Base-by-base conservation (phyloP, 2,113 vertebrate species). In the Ploceus nigricollis region DNA sequence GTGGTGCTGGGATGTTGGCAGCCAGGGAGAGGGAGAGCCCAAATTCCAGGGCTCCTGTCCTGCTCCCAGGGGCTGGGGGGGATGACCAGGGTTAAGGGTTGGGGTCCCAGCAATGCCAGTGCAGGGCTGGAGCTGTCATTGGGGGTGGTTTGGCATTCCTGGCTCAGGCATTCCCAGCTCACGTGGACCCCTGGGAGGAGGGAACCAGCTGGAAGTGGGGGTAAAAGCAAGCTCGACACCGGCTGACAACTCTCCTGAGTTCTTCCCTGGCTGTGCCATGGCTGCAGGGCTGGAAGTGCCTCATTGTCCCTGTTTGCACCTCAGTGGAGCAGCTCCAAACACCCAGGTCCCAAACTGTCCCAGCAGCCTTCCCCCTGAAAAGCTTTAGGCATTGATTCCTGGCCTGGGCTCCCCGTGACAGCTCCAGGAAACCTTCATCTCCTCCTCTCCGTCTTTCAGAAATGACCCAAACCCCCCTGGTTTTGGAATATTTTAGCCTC, bases 391-490 rank as follows among this genome's bases (percentile, higher is more conserved):
- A 15, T 12, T 2, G 3, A 51, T 17, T 58, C 53, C 47, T 57
- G 47, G 5, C 50, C 28, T 2, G 7, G 14, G 22, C 15, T 78
- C 33, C 11, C 28, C 2, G 7, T 3, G 11, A 40, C 12, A 68
- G 14, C 9, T 54, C 42, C 56, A 10, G 30, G 18, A 93, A 71
- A 28, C 7, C 64, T 76, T 76, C 15, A 14, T 24, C 23, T 63
- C 19, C 27, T 78, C 56, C 22, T 57, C 31, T 79, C 7, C 47
- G 15, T 69, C 71, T 37, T 77, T 61, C 45, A 72, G 21, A 39
- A 93, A 60, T 0, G 2, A 31, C 40, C 1, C 0, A 33, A 47
- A 53, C 25, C 2, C 3, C 14, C 13, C 33, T 7, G 0, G 1
- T 31, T 81, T 24, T 56, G 60, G 44, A 89, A 45, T 23, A 19